Conservation (phyloP, 2,888 invertebrate genomes). For the Yponomeuta malinellus region DNA sequence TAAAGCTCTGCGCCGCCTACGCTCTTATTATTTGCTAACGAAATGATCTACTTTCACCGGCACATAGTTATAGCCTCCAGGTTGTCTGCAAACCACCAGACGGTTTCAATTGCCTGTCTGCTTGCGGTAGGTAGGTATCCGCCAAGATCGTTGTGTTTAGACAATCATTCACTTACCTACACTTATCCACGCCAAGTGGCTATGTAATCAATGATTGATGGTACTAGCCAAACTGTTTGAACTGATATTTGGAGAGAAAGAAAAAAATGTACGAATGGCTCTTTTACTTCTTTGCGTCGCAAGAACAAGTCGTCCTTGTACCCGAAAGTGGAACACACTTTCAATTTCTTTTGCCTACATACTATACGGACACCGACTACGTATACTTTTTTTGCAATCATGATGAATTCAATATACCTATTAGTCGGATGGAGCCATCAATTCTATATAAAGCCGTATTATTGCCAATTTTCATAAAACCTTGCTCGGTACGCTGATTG, state of each 20-base stretch:
- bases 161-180: slow-evolving; percentile 3
- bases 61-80: slow-evolving; percentile 24
- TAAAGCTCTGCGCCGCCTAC: slow-evolving; percentile 43
- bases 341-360: slow-evolving; percentile 19
- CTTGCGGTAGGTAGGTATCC: neutral
- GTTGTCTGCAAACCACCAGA: slow-evolving; percentile 30
- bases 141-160: slow-evolving; percentile 11
- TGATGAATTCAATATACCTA: neutral
- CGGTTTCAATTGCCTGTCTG: slow-evolving; percentile 24
- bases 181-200: slow-evolving; percentile 11
- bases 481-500: slow-evolving; percentile 44
- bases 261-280: neutral
- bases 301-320: slow-evolving; percentile 15
- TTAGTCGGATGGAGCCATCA: neutral
- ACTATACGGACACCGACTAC: neutral
- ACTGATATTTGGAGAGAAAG: neutral
- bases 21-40: slow-evolving; percentile 46
- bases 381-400: neutral
- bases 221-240: neutral
- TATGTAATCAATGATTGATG: neutral
- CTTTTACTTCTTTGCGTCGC: neutral
- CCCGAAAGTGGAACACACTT: slow-evolving; percentile 15
- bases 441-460: neutral
- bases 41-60: slow-evolving; percentile 45
- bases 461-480: slow-evolving; percentile 24